Conservation (phyloP, 37 sponge, comb jelly and placozoan genomes). For the Tethya wilhelma region DNA sequence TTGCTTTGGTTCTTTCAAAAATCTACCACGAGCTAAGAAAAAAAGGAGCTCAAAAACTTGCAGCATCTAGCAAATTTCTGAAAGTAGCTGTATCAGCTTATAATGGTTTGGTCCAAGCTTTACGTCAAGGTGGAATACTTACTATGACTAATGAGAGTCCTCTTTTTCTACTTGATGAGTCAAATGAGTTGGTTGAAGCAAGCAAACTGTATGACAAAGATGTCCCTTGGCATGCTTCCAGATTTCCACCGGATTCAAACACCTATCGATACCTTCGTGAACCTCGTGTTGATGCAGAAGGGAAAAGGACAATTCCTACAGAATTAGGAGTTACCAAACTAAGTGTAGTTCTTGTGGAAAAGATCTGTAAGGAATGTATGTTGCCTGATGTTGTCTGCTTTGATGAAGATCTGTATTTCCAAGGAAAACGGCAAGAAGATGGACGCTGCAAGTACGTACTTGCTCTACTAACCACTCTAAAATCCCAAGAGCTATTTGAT, state of each 20-base stretch:
- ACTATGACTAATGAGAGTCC: neutral
- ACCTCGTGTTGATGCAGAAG: constrained; percentile 29
- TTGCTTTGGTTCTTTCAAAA: constrained; percentile 8
- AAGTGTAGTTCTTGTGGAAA: constrained; percentile 30
- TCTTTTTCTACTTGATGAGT: constrained; percentile 21
- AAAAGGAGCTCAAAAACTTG: neutral
- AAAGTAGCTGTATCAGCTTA: constrained; percentile 21
- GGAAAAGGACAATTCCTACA: constrained; percentile 22
- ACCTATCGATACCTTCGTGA: neutral
- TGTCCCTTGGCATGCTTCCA: constrained; percentile 39
- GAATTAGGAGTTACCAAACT: constrained; percentile 41
- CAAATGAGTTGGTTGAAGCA: constrained; percentile 15
- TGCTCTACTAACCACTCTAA: neutral
- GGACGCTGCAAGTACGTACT: constrained; percentile 5
- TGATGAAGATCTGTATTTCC: constrained; percentile 30
- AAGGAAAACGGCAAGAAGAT: neutral
- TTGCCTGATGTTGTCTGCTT: constrained; percentile 13
- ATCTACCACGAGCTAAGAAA: constrained; percentile 4
- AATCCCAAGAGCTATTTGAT: constrained; percentile 8
- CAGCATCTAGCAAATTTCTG: no score
- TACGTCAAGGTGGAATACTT: neutral
- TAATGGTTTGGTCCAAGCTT: constrained; percentile 15
- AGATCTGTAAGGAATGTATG: constrained; percentile 23
- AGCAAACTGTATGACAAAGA: constrained; percentile 37
- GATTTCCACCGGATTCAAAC: neutral